Base-by-base conservation (phyloP, 2,797 vertebrate species). In the Hephaestus fuliginosus region DNA sequence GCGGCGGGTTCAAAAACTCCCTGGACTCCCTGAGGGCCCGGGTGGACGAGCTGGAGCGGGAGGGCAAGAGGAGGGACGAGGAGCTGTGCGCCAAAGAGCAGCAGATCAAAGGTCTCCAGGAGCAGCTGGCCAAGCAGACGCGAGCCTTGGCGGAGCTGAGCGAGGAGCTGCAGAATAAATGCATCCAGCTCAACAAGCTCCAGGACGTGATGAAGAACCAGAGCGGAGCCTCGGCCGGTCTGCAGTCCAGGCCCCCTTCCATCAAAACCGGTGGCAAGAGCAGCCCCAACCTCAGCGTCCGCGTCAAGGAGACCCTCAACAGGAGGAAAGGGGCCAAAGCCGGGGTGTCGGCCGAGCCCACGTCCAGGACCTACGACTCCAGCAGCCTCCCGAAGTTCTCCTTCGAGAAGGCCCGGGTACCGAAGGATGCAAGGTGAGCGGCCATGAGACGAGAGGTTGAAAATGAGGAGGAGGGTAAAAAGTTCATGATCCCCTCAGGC, bases 311-410 rank as follows among this genome's bases (percentile, higher is more conserved):
- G 4, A 94, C 93, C 43, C 84, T 95, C 6, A 95, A 96, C 7
- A 95, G 96, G 74, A 94, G 97, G 77, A 96, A 94, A 87, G 97
- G 97, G 0, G 98, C 97, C 4, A 98, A 98, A 86, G 97, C 97
- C 1, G 97, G 97, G 0, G 97, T 99, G 14, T 99, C 97, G 2
- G 97, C 97, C 0, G 97, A 99, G 53, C 98, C 97, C 0, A 97
- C 97, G 0, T 96, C 96, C 62, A 89, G 87, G 70, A 97, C 96
- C 0, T 97, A 97, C 43, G 96, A 97, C 90, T 94, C 95, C 69
- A 95, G 93, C 70, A 83, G 93, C 66, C 88, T 96, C 65, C 95
- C 96, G 0, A 91, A 94, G 76, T 98, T 99, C 92, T 97, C 96
- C 65, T 97, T 99, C 44, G 97, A 98, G 87, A 97, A 96, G 89